Evolutionary conservation across 2,797 vertebrate genomes (phyloP), one percentile per base, ranked within the genome.

Genomic region (Pagetopsis macropterus): DNA sequence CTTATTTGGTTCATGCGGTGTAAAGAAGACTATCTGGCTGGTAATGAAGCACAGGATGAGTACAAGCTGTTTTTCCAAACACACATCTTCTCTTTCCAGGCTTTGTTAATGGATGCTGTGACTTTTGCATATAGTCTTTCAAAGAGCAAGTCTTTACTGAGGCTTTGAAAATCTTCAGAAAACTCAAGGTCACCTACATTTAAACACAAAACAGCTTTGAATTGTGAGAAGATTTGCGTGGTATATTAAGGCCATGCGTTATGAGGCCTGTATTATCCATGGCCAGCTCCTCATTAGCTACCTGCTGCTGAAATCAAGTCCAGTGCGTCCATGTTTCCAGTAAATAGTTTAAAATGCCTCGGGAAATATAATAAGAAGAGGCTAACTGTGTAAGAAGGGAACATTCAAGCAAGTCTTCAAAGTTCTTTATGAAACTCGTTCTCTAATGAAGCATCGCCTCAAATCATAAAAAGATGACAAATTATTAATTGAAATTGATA

Each of bases 181-280:
- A 67, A 65, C 21, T 63, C 75, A 85, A 85, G 83, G 82, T 70
- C 72, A 66, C 27, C 19, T 23, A 7, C 8, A 11, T 15, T 60
- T 17, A 65, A 74, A 79, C 31, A 75, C 40, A 74, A 51, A 2
- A 14, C 4, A 46, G 63, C 63, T 74, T 67, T 79, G 33, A 78
- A 54, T 11, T 15, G 12, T 17, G 7, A 51, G 46, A 69, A 14
- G 2, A 46, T 27, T 5, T 11, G 31, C 73, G 45, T 52, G 52
- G 65, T 56, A 55, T 31, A 58, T 66, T 57, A n/a, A 46, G 3
- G 49, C 16, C 37, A 21, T 3, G 67, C 50, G 33, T 31, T 56
- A n/a, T 27, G 16, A 81, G 55, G 27, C 64, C 13, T 59, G 12
- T 48, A 46, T 68, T 37, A 55, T 50, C 4, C 45, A 41, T 37